A percentile compares a stretch with the other conserved stretches of the same genome.
phyloP scores from a whole-genome alignment of 2,113 vertebrate genomes.

The Cyprinus carpio region DNA sequence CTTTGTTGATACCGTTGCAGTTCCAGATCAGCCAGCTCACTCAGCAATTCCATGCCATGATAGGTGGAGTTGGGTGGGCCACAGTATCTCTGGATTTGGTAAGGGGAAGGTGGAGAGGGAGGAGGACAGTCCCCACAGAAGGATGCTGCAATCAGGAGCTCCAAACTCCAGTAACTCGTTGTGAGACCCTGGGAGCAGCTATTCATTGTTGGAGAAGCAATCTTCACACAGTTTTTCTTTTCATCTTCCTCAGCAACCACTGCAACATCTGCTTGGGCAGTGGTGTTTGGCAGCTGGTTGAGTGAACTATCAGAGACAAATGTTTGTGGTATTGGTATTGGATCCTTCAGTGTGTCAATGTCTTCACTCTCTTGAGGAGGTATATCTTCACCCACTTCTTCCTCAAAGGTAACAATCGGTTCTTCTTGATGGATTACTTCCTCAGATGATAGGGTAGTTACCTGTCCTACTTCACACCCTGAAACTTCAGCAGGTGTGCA shows the following conservation, averaged over 20 bases:
- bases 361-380: conserved; percentile 60
- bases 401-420: conserved; percentile 67
- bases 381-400: conserved; percentile 57
- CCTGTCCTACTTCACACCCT: conserved; percentile 63
- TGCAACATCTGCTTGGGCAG: not conserved
- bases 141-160: conserved; percentile 88
- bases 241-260: conserved; percentile 16
- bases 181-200: conserved; percentile 59
- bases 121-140: conserved; percentile 82
- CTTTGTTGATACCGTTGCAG: conserved; percentile 73
- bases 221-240: not conserved
- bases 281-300: conserved; percentile 15
- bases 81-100: conserved; percentile 56
- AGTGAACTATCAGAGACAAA: conserved; percentile 19
- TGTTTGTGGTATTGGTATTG: not conserved
- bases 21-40: conserved; percentile 92
- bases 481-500: conserved; percentile 65
- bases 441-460: conserved; percentile 60
- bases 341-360: conserved; percentile 56
- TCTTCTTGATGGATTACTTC: conserved; percentile 62
- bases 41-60: conserved; percentile 90
- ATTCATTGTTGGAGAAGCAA: conserved; percentile 25
- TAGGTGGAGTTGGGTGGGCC: conserved; percentile 71
- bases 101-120: conserved; percentile 61
- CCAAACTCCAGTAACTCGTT: conserved; percentile 83